phyloP scores from a whole-genome alignment of 2,888 invertebrate species.

The Harpagoxenus sublaevis region DNA sequence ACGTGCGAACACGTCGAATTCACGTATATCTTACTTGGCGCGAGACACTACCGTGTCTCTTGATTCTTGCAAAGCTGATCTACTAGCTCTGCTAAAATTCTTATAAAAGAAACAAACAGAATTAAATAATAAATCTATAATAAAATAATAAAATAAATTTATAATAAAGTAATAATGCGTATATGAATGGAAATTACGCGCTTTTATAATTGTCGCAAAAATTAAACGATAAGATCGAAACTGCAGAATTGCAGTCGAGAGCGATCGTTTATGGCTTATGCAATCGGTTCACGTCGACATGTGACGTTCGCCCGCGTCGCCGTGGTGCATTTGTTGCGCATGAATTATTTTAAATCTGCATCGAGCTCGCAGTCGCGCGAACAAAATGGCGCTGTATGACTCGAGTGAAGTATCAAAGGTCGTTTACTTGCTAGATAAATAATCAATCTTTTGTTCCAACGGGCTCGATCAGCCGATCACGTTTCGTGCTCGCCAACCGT shows the following conservation, averaged over 20 bases:
- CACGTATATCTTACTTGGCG: not conserved
- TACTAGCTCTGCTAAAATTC: not conserved
- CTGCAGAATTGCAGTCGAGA: not conserved
- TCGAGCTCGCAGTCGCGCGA: slow-evolving; percentile 24
- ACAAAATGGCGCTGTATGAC: slow-evolving; percentile 84
- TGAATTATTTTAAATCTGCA: slow-evolving; percentile 22
- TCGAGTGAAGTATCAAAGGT: slow-evolving; percentile 83
- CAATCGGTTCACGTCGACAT: not conserved
- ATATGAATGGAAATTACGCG: too few relatives aligned
- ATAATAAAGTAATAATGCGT: not conserved
- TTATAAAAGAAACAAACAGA: not conserved
- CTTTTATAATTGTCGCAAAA: not conserved
- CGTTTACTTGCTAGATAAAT: slow-evolving; percentile 63
- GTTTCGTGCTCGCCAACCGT: slow-evolving; percentile 11
- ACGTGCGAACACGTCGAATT: not conserved
- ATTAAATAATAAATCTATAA: not conserved
- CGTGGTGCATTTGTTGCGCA: not conserved
- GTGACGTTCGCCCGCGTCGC: not conserved
- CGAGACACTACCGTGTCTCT: too few relatives aligned
- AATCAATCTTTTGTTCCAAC: slow-evolving; percentile 35
- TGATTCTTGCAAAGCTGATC: not conserved
- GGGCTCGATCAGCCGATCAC: not conserved
- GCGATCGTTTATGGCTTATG: not conserved
- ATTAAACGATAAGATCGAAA: not conserved
- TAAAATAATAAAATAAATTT: too few relatives aligned